Percentiles rank a stretch among this genome's conserved stretches.
Conservation (phyloP, 2,888 invertebrate species). For the Norana najaformis region DNA sequence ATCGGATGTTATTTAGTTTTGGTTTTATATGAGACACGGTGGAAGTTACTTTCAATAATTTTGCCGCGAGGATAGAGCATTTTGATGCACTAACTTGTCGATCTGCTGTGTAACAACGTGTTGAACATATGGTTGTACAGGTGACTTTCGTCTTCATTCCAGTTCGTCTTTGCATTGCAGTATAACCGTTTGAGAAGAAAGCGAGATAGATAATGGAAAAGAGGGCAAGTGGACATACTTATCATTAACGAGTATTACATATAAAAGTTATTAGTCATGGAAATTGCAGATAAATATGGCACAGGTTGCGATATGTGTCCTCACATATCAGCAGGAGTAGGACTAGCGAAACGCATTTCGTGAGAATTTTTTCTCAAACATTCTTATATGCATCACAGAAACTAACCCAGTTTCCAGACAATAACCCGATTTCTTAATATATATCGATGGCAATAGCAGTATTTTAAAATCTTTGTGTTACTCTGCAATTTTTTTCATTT, state of each 20-base stretch:
- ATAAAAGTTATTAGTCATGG: background rate
- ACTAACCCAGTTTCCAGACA: too few species aligned
- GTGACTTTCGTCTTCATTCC: constrained; percentile 7
- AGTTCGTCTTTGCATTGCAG: background rate
- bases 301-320: too few species aligned
- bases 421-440: too few species aligned
- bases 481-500: too few species aligned
- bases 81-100: background rate
- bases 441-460: too few species aligned
- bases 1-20: too few species aligned
- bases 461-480: too few species aligned
- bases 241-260: too few species aligned
- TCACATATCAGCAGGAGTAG: too few species aligned
- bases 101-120: background rate
- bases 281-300: background rate
- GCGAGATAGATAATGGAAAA: background rate
- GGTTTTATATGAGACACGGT: background rate
- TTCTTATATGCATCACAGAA: too few species aligned
- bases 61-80: background rate
- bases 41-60: background rate
- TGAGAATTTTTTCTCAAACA: too few species aligned
- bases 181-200: background rate
- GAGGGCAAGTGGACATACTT: background rate
- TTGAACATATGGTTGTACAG: background rate
- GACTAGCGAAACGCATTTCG: too few species aligned